Base-by-base conservation (phyloP, 2,888 invertebrate species). In the Tubiluchus corallicola region DNA sequence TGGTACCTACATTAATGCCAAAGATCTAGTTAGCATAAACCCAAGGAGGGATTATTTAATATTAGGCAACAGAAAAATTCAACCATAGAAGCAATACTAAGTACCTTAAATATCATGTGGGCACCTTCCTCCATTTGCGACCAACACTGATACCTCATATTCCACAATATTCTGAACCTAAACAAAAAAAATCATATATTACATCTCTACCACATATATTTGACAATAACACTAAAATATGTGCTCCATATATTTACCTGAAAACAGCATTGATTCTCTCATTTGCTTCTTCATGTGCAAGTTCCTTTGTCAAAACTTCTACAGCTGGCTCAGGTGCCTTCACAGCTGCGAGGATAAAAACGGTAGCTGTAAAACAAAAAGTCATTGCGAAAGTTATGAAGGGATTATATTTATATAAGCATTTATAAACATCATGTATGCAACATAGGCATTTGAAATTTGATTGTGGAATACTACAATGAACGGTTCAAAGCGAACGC, bases 111-210 rank as follows among this genome's bases (percentile, higher is more conserved):
- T 0, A 83, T 79, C 48, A 83, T 67, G 46, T 92, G 88, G 0
- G 96, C 96, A 4, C 84, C 82, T 58, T 96, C 96, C 64, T 99
- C 98, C 94, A 99, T 92, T 47, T 96, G 74, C 1, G 94, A 88
- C 98, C 98, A 98, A 1, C 92, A 90, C 71, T 98, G 98, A 61
- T 87, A 92, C 2, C 98, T 74, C 52, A 87, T 77, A 59, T 88
- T 85, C 96, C 96, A 98, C 51, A 98, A 72, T 1, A 85, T 81
- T 73, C 90, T 82, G 66, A 88, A 92, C 48, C 83, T 75, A 37
- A 37, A 20, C 17, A 42, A 18, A 18, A 5, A 13, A n/a, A 39
- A 4, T 4, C 39, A n/a, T n/a, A n/a, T n/a, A n/a, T n/a, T 9
- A 9, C 9, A n/a, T n/a, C 29, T 29, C 29, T 29, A n/a, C 29